These are phyloP conservation scores for Cheilosia impressa DNA, from an alignment of 2,888 invertebrate species.

Conservation along the genomic window DNA sequence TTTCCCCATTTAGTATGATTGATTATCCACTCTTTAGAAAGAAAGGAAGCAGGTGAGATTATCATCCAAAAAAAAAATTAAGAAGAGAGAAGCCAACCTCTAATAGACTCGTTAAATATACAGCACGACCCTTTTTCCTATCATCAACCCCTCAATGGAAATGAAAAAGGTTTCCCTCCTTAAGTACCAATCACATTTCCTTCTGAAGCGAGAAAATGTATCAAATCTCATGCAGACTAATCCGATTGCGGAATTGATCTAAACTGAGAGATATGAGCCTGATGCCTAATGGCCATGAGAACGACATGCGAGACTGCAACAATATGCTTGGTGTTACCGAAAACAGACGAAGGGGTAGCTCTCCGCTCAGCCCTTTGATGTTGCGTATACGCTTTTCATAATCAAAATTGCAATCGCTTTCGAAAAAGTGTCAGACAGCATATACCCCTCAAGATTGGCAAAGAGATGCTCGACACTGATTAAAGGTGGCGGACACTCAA, in stretches of 20 bases:
- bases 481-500: slow-evolving; percentile 37
- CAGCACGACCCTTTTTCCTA: slow-evolving; percentile 38
- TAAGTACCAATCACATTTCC: slow-evolving; percentile 70
- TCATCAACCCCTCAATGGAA: slow-evolving; percentile 45
- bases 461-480: slow-evolving; percentile 54
- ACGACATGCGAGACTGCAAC: slow-evolving; percentile 39
- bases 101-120: slow-evolving; percentile 66
- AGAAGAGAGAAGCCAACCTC: slow-evolving; percentile 31
- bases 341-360: slow-evolving; percentile 29
- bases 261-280: slow-evolving; percentile 53
- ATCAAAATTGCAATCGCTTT: slow-evolving; percentile 54
- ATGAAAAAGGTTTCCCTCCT: slow-evolving; percentile 21
- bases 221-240: slow-evolving; percentile 52
- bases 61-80: not conserved
- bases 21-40: slow-evolving; percentile 62
- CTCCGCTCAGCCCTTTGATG: slow-evolving; percentile 27
- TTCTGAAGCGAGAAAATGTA: slow-evolving; percentile 33
- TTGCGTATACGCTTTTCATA: slow-evolving; percentile 21
- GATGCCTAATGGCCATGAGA: slow-evolving; percentile 59
- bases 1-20: slow-evolving; percentile 70
- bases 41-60: slow-evolving; percentile 68
- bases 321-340: slow-evolving; percentile 64
- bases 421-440: slow-evolving; percentile 1
- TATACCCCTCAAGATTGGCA: slow-evolving; percentile 20
- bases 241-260: slow-evolving; percentile 70